Percentiles rank a stretch among this genome's conserved stretches.
These are phyloP conservation scores for Heliocidaris erythrogramma DNA, from an alignment of 35 echinoderm and acorn worm genomes.

Conservation along the genomic window DNA sequence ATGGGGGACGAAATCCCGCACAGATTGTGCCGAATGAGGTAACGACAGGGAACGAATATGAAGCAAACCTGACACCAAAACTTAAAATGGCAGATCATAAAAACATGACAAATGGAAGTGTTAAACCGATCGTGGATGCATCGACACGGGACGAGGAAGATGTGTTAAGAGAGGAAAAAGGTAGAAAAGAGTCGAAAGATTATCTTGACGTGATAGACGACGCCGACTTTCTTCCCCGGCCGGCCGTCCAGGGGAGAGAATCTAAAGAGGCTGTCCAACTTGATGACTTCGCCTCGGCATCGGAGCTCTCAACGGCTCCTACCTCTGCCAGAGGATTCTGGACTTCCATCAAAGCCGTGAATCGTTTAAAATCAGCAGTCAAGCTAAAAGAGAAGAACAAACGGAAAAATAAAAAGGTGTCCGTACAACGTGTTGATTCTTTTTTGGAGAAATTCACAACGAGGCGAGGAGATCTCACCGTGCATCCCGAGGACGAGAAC, in stretches of 20 bases:
- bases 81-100: neutral
- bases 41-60: neutral
- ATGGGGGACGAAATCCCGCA: neutral
- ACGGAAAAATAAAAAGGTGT: conserved; percentile 22
- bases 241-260: neutral
- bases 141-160: neutral
- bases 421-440: conserved; percentile 56
- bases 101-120: neutral
- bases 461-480: conserved; percentile 26
- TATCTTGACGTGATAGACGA: conserved; percentile 24
- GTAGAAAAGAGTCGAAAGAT: neutral
- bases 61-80: neutral
- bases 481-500: conserved; percentile 42
- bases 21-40: neutral
- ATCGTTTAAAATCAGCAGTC: conserved; percentile 2
- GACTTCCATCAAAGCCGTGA: conserved; percentile 36
- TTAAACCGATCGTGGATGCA: neutral
- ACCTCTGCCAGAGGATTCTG: neutral
- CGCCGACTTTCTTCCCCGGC: neutral
- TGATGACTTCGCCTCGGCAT: conserved; percentile 5
- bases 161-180: neutral
- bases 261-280: conserved; percentile 27
- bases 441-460: conserved; percentile 70
- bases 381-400: neutral
- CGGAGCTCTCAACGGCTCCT: neutral